Percentiles rank a stretch among this genome's conserved stretches.
These are phyloP conservation scores for Sycophaga agraensis DNA, from an alignment of 1,140 invertebrate genomes.

Conservation along the genomic window DNA sequence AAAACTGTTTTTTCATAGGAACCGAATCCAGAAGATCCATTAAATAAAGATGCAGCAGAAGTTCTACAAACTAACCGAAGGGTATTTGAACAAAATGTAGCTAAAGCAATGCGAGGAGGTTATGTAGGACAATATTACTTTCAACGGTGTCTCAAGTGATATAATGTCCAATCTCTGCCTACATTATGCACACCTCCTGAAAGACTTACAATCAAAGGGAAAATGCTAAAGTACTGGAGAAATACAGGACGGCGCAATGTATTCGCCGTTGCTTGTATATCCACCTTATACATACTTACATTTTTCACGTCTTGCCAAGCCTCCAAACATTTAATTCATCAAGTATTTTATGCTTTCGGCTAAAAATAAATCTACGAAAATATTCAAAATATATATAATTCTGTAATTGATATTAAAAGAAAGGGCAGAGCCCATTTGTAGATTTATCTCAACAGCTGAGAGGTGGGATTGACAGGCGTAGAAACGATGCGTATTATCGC, in stretches of 20 bases:
- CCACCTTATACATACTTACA: conserved; percentile 47
- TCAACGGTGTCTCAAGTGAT: conserved; percentile 95
- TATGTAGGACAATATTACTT: conserved; percentile 92
- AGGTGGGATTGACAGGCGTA: conserved; percentile 1
- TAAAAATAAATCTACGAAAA: conserved; percentile 33
- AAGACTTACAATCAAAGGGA: conserved; percentile 38
- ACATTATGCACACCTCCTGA: conserved; percentile 34
- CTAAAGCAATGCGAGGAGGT: conserved; percentile 93
- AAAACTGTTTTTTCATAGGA: conserved; percentile 72
- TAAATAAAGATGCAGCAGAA: conserved; percentile 99
- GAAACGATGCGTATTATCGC: conserved; percentile 3
- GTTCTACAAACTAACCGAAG: conserved; percentile 92
- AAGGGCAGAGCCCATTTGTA: conserved; percentile 25
- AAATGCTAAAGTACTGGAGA: conserved; percentile 36
- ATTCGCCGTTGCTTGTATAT: conserved; percentile 35
- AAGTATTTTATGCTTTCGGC: conserved; percentile 47
- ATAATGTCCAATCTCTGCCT: conserved; percentile 34
- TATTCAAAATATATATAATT: conserved; percentile 26
- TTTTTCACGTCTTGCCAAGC: conserved; percentile 49
- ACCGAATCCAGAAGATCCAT: conserved; percentile 96
- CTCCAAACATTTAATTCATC: conserved; percentile 49
- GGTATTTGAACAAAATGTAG: conserved; percentile 94
- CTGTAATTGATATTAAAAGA: conserved; percentile 14
- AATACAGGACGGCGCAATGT: conserved; percentile 35
- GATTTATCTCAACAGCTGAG: conserved; percentile 11